A percentile compares a stretch with the other conserved stretches of the same genome.
Evolutionary conservation across 2,888 invertebrate species (phyloP).

Genomic region (Onthophagus sagittarius): DNA sequence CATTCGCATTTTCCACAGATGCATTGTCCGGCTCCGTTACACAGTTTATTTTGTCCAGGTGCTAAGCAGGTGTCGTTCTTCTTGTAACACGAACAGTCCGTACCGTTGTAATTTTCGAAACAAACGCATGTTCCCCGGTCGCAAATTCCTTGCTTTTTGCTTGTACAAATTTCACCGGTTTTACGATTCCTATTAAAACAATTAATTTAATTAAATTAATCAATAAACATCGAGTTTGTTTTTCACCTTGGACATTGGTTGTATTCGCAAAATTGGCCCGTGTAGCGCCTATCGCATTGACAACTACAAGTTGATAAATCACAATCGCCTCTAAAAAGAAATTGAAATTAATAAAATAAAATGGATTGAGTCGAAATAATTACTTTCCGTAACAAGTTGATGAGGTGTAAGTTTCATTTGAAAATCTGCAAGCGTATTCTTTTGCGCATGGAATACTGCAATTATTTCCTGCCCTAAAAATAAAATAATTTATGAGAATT

Average conservation of each 20-base stretch:
- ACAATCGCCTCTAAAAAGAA: conserved; percentile 63
- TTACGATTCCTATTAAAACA: conserved; percentile 13
- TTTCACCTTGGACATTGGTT: conserved; percentile 55
- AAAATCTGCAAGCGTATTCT: conserved; percentile 30
- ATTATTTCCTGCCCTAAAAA: conserved; percentile 53
- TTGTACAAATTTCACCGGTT: conserved; percentile 53
- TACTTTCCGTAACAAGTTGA: conserved; percentile 34
- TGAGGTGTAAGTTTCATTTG: conserved; percentile 31
- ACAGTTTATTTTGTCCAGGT: conserved; percentile 53
- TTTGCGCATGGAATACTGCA: conserved; percentile 49
- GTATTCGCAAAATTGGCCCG: conserved; percentile 62
- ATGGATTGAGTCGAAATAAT: conserved; percentile 13
- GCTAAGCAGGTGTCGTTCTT: conserved; percentile 53
- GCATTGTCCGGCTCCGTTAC: conserved; percentile 73
- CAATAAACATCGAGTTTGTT: not conserved
- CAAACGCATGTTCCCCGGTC: conserved; percentile 72
- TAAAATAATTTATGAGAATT: not conserved
- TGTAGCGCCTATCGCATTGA: conserved; percentile 59
- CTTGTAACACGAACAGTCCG: conserved; percentile 56
- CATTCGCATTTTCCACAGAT: conserved; percentile 59
- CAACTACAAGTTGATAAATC: conserved; percentile 61
- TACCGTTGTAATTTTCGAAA: conserved; percentile 56
- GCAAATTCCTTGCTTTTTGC: conserved; percentile 64
- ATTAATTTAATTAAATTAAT: too few relatives aligned
- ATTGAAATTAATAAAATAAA: not conserved